Evolutionary conservation across 2,113 vertebrate species (phyloP), one percentile per base, ranked within the genome.

Genomic region (Motacilla tschutschensis): DNA sequence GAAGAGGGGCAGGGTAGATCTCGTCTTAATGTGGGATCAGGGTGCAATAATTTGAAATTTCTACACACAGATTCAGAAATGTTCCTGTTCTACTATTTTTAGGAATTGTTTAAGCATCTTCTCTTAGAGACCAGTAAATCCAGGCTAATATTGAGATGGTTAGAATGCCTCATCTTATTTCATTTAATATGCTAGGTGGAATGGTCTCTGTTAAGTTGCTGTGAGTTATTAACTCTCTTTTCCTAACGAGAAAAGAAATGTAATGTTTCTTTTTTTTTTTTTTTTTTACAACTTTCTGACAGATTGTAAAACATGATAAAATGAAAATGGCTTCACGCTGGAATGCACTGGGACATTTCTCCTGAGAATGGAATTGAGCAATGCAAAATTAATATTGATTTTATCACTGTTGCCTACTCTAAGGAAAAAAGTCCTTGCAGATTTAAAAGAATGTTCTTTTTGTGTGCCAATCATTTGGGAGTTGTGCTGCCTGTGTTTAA

Each of bases 261-360:
- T 14, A 63, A 8, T 3, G 3, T 10, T 63, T 10, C 4, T 1
- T 72, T 46, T 72, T 75, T 33, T 33, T 33, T 33, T 33, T 33
- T 33, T 33, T 43, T 70, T 88, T 87, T 41, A 53, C 64, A 71
- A 55, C 57, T 62, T 92, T 79, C 62, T 80, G 76, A 77, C 55
- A 88, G 90, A 82, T 77, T 91, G 63, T 91, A 79, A 88, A 88
- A 79, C 22, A 62, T 40, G 69, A 87, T 90, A 90, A 89, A 93
- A 91, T 58, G 69, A 64, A 86, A 88, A 80, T 47, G 46, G 17
- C 16, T 77, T 87, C 46, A 54, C 1, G 8, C 35, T 88, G 10
- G 84, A 78, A 80, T 74, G 91, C 78, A 67, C 47, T 38, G 29
- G 71, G 57, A 57, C 4, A 15, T 86, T 53, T 72, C 71, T 93